Percentiles rank a stretch among this genome's conserved stretches.
phyloP scores from a whole-genome alignment of 2,888 invertebrate genomes.

The Nephrotoma appendiculata region DNA sequence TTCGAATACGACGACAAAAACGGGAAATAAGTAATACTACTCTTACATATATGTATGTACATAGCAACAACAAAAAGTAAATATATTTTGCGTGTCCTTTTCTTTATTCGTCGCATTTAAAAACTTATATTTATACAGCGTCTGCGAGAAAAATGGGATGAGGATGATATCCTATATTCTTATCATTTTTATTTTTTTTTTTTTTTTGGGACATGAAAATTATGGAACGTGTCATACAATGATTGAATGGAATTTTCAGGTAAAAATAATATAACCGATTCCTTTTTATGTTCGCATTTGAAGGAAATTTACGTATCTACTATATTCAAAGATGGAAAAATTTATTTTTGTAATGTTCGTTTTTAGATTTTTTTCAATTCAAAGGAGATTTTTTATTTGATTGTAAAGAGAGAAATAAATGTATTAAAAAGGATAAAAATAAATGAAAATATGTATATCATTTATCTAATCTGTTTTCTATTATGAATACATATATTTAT shows the following conservation, averaged over 20 bases:
- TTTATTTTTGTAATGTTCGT: not conserved
- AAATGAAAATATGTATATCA: not conserved
- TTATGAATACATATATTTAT: not conserved
- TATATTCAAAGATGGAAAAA: not conserved
- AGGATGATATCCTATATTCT: not conserved
- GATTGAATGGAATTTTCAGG: not conserved
- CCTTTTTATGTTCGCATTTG: not conserved
- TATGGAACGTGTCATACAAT: not conserved
- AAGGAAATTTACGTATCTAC: not conserved
- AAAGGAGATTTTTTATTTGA: not conserved
- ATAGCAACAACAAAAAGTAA: not conserved
- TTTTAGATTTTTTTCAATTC: not conserved
- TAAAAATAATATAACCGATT: not conserved
- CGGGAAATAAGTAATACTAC: not conserved
- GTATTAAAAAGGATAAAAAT: not conserved
- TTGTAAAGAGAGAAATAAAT: not conserved
- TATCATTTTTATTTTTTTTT: not conserved
- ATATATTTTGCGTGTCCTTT: not conserved
- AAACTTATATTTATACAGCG: not conserved
- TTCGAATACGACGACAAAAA: not conserved
- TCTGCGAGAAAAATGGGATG: not conserved
- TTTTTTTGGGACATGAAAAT: not conserved
- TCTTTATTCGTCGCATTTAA: not conserved
- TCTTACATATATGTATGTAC: not conserved
- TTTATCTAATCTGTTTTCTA: not conserved